phyloP scores from a whole-genome alignment of 1,140 invertebrate genomes.

The Pseudomyrmex sp. region DNA sequence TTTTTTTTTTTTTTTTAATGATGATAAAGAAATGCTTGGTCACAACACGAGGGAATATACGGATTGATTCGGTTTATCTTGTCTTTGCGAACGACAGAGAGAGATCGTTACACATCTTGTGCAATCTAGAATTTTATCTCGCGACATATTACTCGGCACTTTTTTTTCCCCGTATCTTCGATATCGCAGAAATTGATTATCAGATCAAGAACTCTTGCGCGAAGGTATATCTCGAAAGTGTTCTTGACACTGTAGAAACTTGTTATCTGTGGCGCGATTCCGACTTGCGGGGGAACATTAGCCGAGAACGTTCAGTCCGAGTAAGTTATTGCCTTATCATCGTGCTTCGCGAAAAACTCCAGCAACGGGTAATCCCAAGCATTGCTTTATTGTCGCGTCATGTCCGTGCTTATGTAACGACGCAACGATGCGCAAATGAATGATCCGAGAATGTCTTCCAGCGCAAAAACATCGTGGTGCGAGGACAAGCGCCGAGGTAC shows the following conservation, averaged over 20 bases:
- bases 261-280: too few species aligned
- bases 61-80: not conserved
- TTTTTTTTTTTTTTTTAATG: not conserved
- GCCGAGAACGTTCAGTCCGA: too few species aligned
- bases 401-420: slow-evolving; percentile 2
- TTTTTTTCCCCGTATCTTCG: slow-evolving; percentile 12
- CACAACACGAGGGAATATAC: not conserved
- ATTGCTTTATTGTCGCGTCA: slow-evolving; percentile 10
- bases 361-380: slow-evolving; percentile 15
- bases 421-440: not conserved
- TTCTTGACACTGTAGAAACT: too few species aligned
- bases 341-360: not conserved
- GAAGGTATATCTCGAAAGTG: too few species aligned
- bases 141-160: not conserved
- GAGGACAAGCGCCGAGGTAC: slow-evolving; percentile 67
- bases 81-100: not conserved
- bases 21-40: slow-evolving; percentile 50
- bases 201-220: not conserved
- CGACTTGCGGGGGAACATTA: too few species aligned
- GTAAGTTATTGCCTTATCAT: not conserved
- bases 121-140: slow-evolving; percentile 11
- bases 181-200: slow-evolving; percentile 11
- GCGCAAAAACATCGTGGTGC: slow-evolving; percentile 61
- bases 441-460: slow-evolving; percentile 51
- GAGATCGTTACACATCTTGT: not conserved